phyloP scores from a whole-genome alignment of 1,140 invertebrate genomes.

The Drosophila insularis region DNA sequence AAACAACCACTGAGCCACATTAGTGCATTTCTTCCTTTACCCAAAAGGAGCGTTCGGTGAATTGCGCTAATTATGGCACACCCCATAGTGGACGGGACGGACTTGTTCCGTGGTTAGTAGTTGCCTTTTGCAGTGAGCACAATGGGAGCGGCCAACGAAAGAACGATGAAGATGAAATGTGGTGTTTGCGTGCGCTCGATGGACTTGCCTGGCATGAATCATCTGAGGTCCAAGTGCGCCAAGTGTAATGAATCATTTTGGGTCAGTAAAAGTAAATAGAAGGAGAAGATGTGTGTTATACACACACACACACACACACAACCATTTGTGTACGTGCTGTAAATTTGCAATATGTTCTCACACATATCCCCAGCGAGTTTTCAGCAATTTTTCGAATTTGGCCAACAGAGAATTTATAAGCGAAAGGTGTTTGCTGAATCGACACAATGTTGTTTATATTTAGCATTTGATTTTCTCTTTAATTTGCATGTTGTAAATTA shows the following conservation, averaged over 20 bases:
- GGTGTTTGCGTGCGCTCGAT: conserved; percentile 50
- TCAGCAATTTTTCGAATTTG: conserved; percentile 32
- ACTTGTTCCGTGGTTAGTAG: neutral
- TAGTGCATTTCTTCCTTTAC: neutral
- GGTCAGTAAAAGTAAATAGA: neutral
- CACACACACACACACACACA: conserved; percentile 18
- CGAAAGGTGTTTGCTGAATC: conserved; percentile 20
- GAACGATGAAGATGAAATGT: conserved; percentile 37
- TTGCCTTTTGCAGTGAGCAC: conserved; percentile 34
- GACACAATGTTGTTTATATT: conserved; percentile 25
- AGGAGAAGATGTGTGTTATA: neutral
- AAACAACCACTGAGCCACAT: neutral
- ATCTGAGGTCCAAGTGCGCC: conserved; percentile 48
- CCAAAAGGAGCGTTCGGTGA: conserved; percentile 19
- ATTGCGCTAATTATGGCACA: conserved; percentile 41
- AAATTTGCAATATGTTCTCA: conserved; percentile 63
- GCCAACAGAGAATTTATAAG: conserved; percentile 20
- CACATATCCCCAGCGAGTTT: conserved; percentile 12
- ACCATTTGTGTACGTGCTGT: conserved; percentile 47
- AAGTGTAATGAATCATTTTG: conserved; percentile 63
- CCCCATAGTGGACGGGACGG: neutral
- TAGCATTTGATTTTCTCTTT: conserved; percentile 35
- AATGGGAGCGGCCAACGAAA: conserved; percentile 38
- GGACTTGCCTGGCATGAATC: conserved; percentile 55
- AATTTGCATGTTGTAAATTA: conserved; percentile 34